Evolutionary conservation across 2,888 invertebrate species (phyloP).

Genomic region (Biston betularia): DNA sequence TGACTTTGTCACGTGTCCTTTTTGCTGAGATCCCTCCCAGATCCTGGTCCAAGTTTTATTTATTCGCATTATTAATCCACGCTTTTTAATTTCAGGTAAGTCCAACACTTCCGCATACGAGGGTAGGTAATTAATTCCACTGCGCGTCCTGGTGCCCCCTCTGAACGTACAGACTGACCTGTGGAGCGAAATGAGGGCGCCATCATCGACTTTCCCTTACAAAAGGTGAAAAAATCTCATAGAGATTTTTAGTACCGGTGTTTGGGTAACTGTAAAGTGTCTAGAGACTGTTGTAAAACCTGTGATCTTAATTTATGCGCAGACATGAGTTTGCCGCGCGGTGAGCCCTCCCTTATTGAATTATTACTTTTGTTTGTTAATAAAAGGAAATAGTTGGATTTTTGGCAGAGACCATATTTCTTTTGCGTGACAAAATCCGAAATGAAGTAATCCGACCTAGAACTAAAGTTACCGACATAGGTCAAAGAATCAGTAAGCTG

Average conservation of each 20-base stretch:
- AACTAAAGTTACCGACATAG: too few relatives aligned
- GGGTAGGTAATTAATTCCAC: constrained; percentile 54
- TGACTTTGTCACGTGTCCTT: not conserved
- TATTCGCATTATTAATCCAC: constrained; percentile 28
- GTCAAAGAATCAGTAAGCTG: too few relatives aligned
- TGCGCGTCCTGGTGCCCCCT: constrained; percentile 33
- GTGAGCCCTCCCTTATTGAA: not conserved
- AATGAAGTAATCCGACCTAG: too few relatives aligned
- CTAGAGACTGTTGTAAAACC: not conserved
- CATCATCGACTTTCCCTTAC: not conserved
- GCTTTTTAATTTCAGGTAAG: constrained; percentile 67
- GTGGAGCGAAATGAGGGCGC: not conserved
- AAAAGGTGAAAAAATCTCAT: not conserved
- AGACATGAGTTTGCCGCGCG: constrained; percentile 51
- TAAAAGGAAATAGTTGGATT: too few relatives aligned
- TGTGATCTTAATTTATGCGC: constrained; percentile 59
- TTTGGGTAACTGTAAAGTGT: not conserved
- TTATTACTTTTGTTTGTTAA: too few relatives aligned
- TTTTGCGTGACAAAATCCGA: too few relatives aligned
- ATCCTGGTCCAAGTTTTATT: not conserved
- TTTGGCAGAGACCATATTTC: too few relatives aligned
- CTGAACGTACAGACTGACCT: not conserved
- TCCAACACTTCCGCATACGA: constrained; percentile 12
- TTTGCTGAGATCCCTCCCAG: not conserved
- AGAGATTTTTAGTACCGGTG: not conserved